Evolutionary conservation across 2,888 invertebrate genomes (phyloP).

Genomic region (Pterobdella sp.): DNA sequence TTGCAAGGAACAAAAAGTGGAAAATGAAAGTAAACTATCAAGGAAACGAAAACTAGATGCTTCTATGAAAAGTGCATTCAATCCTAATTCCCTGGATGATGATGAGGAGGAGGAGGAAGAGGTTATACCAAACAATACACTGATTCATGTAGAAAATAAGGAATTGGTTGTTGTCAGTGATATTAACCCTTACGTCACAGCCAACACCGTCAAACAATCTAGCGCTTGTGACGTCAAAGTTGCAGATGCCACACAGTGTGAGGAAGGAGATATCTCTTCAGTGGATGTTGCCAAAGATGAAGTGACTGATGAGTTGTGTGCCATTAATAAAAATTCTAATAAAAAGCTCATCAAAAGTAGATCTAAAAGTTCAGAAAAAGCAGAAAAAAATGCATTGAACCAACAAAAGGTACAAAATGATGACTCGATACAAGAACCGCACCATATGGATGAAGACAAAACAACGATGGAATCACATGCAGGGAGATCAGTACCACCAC

Average conservation of each 20-base stretch:
- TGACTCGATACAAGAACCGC: neutral
- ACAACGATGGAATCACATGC: too few relatives aligned
- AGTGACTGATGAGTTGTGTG: neutral
- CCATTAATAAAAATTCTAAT: neutral
- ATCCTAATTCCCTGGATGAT: neutral
- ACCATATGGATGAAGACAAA: too few relatives aligned
- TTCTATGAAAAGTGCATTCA: neutral
- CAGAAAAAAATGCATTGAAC: neutral
- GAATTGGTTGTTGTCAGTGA: neutral
- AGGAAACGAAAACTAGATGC: neutral
- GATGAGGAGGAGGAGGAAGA: slow-evolving; percentile 1
- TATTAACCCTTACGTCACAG: neutral
- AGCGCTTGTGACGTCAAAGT: neutral
- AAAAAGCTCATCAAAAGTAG: neutral
- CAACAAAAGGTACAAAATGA: neutral
- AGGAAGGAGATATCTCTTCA: neutral
- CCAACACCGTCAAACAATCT: neutral
- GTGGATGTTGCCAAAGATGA: neutral
- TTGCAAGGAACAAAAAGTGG: neutral
- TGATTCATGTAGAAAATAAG: neutral
- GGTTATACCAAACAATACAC: neutral
- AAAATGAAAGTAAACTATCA: neutral
- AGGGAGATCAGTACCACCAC: too few relatives aligned
- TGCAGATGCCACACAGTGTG: neutral
- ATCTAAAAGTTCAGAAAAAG: neutral